Percentiles rank a stretch among this genome's conserved stretches.
Conservation (phyloP, 1,140 invertebrate genomes). For the Drosophila orena region DNA sequence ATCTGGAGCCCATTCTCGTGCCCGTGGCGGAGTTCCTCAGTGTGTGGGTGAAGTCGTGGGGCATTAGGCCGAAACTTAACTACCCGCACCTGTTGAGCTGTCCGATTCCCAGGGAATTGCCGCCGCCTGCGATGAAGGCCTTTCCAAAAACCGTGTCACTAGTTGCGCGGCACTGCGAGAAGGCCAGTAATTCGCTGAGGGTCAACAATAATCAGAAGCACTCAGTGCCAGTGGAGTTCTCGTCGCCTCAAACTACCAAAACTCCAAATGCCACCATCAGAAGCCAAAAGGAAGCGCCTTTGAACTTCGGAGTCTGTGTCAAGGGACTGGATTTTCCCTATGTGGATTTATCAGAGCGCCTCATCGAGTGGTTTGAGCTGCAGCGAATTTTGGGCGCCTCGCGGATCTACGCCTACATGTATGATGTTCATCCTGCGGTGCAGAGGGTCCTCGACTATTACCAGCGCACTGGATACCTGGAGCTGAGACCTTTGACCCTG, state of each 20-base stretch:
- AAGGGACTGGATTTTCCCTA: conserved; percentile 96
- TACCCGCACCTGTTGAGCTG: conserved; percentile 95
- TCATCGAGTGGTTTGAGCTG: conserved; percentile 97
- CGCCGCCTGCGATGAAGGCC: conserved; percentile 85
- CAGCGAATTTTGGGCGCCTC: conserved; percentile 94
- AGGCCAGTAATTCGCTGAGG: conserved; percentile 92
- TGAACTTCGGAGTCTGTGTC: conserved; percentile 96
- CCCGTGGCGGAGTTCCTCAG: conserved; percentile 93
- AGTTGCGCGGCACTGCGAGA: conserved; percentile 91
- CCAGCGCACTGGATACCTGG: conserved; percentile 83
- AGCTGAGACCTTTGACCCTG: conserved; percentile 90
- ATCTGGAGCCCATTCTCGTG: conserved; percentile 90
- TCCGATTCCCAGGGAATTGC: conserved; percentile 90
- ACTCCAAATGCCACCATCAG: background rate
- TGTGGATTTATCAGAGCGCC: conserved; percentile 93
- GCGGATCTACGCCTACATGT: conserved; percentile 95
- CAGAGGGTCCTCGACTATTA: conserved; percentile 90
- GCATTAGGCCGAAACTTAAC: conserved; percentile 93
- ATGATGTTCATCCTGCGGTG: conserved; percentile 95
- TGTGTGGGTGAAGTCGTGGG: conserved; percentile 96
- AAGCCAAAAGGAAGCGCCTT: conserved; percentile 85
- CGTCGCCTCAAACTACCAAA: background rate
- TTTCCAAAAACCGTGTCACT: conserved; percentile 93
- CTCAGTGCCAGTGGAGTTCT: background rate
- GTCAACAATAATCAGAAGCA: conserved; percentile 92